Evolutionary conservation across 2,113 vertebrate species (phyloP).

Genomic region (Thalassoma bifasciatum): DNA sequence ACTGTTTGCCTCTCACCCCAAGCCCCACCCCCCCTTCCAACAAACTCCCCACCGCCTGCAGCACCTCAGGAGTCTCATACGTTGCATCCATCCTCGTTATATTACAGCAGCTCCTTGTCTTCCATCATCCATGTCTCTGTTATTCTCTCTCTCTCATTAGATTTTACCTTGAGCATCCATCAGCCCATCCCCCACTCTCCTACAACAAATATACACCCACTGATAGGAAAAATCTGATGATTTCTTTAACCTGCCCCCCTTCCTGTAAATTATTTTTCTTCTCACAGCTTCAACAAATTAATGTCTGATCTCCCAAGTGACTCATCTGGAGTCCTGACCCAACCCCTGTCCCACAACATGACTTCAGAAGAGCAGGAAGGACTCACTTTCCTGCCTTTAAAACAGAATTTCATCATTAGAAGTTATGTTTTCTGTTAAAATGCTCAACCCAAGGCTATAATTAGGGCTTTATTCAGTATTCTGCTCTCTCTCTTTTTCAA

Average conservation of each 20-base stretch:
- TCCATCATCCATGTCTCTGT: constrained; percentile 2
- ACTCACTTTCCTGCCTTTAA: neutral
- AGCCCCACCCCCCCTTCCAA: constrained; percentile 46
- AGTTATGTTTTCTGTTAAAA: too few species aligned
- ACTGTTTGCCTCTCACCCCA: constrained; percentile 61
- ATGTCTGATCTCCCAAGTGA: neutral
- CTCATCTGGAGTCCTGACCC: constrained; percentile 5
- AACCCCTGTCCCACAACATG: neutral
- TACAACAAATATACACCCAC: neutral
- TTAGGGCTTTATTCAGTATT: neutral
- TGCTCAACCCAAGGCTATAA: too few species aligned
- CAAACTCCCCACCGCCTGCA: constrained; percentile 30
- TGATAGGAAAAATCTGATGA: neutral
- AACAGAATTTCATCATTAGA: too few species aligned
- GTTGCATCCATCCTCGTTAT: constrained; percentile 10
- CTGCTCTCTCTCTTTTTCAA: constrained; percentile 21
- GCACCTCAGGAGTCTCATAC: constrained; percentile 7
- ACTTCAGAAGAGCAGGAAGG: constrained; percentile 20
- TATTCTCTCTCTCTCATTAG: constrained; percentile 1
- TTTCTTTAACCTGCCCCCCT: neutral
- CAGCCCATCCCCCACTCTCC: constrained; percentile 5
- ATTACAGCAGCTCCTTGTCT: neutral
- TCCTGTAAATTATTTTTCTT: neutral
- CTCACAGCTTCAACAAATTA: too few species aligned
- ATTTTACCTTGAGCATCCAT: neutral